Evolutionary conservation across 2,888 invertebrate species (phyloP).

Genomic region (Cheilosia variabilis): DNA sequence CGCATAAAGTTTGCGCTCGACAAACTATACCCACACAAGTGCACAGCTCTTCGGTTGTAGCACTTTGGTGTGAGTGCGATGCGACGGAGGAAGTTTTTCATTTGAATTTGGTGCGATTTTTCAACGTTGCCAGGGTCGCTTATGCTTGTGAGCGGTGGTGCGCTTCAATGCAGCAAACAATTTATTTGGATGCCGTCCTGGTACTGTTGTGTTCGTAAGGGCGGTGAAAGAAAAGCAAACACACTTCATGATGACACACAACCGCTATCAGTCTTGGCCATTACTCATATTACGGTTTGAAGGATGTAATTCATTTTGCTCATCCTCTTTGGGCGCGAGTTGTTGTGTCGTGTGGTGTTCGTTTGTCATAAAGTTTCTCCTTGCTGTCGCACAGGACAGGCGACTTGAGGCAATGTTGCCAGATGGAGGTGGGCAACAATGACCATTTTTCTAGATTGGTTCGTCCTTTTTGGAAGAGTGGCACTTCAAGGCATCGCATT

Average conservation of each 20-base stretch:
- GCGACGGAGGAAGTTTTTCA: slow-evolving; percentile 38
- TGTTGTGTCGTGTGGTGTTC: slow-evolving; percentile 11
- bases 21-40: slow-evolving; percentile 37
- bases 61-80: slow-evolving; percentile 6
- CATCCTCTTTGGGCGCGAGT: slow-evolving; percentile 32
- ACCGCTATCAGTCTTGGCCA: slow-evolving; percentile 68
- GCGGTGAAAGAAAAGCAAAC: slow-evolving; percentile 48
- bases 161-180: slow-evolving; percentile 46
- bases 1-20: slow-evolving; percentile 45
- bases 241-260: slow-evolving; percentile 65
- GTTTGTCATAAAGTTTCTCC: slow-evolving; percentile 18
- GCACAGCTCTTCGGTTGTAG: slow-evolving; percentile 29
- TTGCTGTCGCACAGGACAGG: slow-evolving; percentile 1
- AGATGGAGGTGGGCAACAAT: too few relatives aligned
- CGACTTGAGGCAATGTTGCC: not conserved
- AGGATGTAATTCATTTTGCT: slow-evolving; percentile 73
- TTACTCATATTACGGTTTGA: slow-evolving; percentile 73
- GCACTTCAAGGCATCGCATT: too few relatives aligned
- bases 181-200: slow-evolving; percentile 58
- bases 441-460: too few relatives aligned
- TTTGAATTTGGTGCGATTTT: slow-evolving; percentile 37
- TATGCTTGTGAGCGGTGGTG: not conserved
- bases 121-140: slow-evolving; percentile 9
- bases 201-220: not conserved
- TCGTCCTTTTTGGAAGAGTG: too few relatives aligned